These are phyloP conservation scores for Periparus ater DNA, from an alignment of 2,797 vertebrate species.

Conservation along the genomic window DNA sequence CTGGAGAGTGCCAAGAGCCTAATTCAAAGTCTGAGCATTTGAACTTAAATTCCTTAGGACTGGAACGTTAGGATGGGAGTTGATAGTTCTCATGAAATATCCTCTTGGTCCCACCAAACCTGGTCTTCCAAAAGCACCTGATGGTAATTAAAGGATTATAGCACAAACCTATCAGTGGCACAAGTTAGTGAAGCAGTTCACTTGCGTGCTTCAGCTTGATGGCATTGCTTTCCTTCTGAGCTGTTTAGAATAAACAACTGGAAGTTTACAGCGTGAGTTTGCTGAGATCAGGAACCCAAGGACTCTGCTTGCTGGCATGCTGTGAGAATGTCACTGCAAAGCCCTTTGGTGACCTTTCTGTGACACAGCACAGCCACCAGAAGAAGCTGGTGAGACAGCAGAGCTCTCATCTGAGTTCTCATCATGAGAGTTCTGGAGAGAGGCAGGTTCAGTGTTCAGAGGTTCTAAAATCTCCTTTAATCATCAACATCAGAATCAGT, in stretches of 20 bases:
- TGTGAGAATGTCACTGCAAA: not conserved
- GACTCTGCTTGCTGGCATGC: not conserved
- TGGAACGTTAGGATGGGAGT: not conserved
- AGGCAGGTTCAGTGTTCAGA: not conserved
- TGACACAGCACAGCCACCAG: not conserved
- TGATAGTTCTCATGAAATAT: not conserved
- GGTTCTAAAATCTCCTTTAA: not conserved
- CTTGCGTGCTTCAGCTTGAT: not conserved
- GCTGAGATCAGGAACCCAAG: not conserved
- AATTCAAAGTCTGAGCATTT: not conserved
- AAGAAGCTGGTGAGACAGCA: not conserved
- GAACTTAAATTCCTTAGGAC: not conserved
- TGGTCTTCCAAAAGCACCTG: not conserved
- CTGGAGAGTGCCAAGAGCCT: not conserved
- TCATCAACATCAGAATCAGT: not conserved
- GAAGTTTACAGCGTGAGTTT: not conserved
- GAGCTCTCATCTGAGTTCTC: not conserved
- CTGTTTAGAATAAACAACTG: not conserved
- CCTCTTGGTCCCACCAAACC: not conserved
- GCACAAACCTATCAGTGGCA: fast-evolving
- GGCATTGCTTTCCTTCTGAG: not conserved
- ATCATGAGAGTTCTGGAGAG: not conserved
- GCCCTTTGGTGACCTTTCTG: not conserved
- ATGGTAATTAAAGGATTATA: not conserved
- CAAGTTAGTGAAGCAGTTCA: not conserved